These are phyloP conservation scores for Thamnophis elegans DNA, from an alignment of 2,797 vertebrate species.

Conservation along the genomic window DNA sequence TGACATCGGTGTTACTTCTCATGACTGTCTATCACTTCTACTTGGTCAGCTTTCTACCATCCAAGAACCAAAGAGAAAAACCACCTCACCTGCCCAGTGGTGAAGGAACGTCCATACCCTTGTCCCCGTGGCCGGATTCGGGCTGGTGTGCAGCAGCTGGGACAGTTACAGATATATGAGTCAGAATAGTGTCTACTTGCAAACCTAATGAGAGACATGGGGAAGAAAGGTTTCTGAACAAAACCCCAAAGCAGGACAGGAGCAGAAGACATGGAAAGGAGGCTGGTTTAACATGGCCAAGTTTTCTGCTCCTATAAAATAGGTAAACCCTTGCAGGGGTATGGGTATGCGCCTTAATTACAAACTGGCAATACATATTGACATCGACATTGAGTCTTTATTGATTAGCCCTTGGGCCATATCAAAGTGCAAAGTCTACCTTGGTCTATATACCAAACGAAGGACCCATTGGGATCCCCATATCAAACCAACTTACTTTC, in stretches of 20 bases:
- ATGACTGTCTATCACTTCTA: background rate
- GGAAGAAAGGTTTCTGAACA: slow-evolving; percentile 61
- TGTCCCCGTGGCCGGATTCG: slow-evolving; percentile 89
- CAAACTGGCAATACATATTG: background rate
- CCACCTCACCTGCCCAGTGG: slow-evolving; percentile 88
- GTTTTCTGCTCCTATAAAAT: background rate
- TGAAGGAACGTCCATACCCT: slow-evolving; percentile 93
- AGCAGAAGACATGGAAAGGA: slow-evolving; percentile 41
- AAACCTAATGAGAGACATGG: slow-evolving; percentile 76
- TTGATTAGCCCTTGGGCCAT: too few relatives aligned
- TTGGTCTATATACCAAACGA: too few relatives aligned
- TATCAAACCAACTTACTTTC: too few relatives aligned
- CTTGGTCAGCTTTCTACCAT: background rate
- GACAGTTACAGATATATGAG: slow-evolving; percentile 83
- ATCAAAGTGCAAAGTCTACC: too few relatives aligned
- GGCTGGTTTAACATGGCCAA: background rate
- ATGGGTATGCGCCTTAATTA: background rate
- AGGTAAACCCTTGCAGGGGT: background rate
- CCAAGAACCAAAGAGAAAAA: background rate
- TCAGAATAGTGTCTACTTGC: slow-evolving; percentile 87
- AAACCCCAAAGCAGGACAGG: slow-evolving; percentile 44
- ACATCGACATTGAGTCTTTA: too few relatives aligned
- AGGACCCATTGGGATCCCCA: too few relatives aligned
- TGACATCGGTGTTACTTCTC: background rate
- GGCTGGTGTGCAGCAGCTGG: slow-evolving; percentile 83